Conservation (phyloP, 2,888 invertebrate species). For the Caenorhabditis macrosperma region DNA sequence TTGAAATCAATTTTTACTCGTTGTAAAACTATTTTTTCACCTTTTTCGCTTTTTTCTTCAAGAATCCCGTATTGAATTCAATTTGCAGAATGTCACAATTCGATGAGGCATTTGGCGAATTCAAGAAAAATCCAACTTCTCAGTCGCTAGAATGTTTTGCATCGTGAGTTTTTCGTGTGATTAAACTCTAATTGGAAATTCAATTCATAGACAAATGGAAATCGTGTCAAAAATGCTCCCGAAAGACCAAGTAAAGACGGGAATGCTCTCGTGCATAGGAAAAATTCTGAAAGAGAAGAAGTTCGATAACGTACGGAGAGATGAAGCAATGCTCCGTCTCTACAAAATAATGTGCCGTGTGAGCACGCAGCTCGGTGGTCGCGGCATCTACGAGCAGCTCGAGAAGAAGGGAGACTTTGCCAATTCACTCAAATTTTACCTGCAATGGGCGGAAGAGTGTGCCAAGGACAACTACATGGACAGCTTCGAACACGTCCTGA, state of each 20-base stretch:
- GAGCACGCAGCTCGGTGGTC: conserved; percentile 59
- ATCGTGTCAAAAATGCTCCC: conserved; percentile 18
- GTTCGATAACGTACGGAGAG: conserved; percentile 16
- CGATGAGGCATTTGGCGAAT: conserved; percentile 9
- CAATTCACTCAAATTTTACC: conserved; percentile 60
- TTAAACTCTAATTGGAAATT: neutral
- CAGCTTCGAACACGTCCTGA: conserved; percentile 26
- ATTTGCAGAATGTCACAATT: conserved; percentile 19
- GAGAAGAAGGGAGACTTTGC: conserved; percentile 59
- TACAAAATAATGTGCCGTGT: conserved; percentile 62
- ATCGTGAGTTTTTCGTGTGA: conserved; percentile 11
- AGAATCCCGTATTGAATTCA: neutral
- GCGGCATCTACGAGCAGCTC: conserved; percentile 64
- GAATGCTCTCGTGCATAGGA: conserved; percentile 8
- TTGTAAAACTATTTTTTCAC: too few relatives aligned
- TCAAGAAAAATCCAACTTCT: conserved; percentile 8
- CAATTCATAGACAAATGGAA: conserved; percentile 26
- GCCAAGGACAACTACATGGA: conserved; percentile 39
- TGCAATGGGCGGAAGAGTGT: conserved; percentile 63
- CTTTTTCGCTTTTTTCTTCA: neutral
- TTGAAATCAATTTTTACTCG: too few relatives aligned
- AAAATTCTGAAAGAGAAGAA: neutral
- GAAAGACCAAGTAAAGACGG: conserved; percentile 15
- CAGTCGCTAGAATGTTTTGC: conserved; percentile 16
- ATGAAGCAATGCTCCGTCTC: conserved; percentile 45